Evolutionary conservation across 2,797 vertebrate genomes (phyloP).

Genomic region (Enteromius argenteus): DNA sequence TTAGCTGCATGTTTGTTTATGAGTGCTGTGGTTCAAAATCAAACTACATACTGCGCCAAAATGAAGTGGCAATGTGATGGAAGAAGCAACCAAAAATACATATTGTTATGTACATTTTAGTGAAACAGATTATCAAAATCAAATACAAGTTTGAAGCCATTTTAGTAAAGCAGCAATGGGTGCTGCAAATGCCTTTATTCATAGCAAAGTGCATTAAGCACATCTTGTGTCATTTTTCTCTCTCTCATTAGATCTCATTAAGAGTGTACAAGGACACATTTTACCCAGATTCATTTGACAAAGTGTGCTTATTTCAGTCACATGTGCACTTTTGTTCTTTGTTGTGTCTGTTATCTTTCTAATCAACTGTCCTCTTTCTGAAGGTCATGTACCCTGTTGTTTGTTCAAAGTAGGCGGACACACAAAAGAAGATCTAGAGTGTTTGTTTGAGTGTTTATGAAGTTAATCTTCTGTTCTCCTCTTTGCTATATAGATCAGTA

Average conservation of each 20-base stretch:
- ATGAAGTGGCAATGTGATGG: neutral
- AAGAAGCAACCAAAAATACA: neutral
- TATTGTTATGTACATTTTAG: neutral
- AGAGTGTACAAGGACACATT: conserved; percentile 28
- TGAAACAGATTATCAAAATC: neutral
- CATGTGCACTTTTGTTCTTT: neutral
- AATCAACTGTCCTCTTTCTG: neutral
- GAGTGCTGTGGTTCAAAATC: neutral
- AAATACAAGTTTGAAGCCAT: neutral
- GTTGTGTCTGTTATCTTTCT: neutral
- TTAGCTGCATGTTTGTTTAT: neutral
- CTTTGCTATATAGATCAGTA: conserved; percentile 3
- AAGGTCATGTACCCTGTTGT: neutral
- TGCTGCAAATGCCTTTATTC: neutral
- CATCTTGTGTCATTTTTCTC: neutral
- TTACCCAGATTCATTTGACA: neutral
- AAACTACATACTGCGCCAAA: neutral
- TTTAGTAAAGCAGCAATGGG: neutral
- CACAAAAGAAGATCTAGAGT: neutral
- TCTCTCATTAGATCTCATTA: conserved; percentile 43
- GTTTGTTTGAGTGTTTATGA: conserved; percentile 10
- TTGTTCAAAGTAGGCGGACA: neutral
- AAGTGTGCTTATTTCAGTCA: neutral
- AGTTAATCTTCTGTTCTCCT: conserved; percentile 11
- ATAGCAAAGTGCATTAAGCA: neutral